These are phyloP conservation scores for Schizaphis graminum DNA, from an alignment of 2,888 invertebrate species.

Conservation along the genomic window DNA sequence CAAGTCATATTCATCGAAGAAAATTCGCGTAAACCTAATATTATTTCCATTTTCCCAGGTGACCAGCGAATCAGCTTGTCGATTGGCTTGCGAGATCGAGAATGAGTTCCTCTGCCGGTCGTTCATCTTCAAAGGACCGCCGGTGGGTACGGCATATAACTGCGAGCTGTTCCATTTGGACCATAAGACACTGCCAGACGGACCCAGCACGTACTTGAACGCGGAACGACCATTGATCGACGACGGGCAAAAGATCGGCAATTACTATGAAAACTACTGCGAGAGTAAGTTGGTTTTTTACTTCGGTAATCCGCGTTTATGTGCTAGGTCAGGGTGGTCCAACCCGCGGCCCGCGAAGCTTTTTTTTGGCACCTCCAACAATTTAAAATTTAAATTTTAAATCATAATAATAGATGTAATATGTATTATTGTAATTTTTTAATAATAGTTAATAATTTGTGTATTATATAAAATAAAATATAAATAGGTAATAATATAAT, in stretches of 20 bases:
- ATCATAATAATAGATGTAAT: no score
- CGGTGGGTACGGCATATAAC: constrained; percentile 84
- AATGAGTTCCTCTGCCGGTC: constrained; percentile 92
- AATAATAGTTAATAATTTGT: no score
- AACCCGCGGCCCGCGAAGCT: no score
- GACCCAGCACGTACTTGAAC: constrained; percentile 90
- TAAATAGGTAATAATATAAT: no score
- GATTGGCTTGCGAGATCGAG: constrained; percentile 91
- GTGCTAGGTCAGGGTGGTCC: no score
- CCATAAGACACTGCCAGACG: constrained; percentile 92
- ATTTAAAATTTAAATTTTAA: no score
- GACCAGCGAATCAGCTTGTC: constrained; percentile 89
- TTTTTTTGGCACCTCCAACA: no score
- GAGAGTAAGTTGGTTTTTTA: constrained; percentile 78
- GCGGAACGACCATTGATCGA: constrained; percentile 91
- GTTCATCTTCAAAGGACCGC: constrained; percentile 80
- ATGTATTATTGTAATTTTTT: no score
- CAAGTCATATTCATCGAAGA: not conserved
- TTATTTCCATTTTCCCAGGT: constrained; percentile 73
- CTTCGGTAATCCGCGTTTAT: not conserved
- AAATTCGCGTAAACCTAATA: not conserved
- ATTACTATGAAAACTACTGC: constrained; percentile 91
- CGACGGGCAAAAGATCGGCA: constrained; percentile 90
- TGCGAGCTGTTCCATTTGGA: constrained; percentile 93
- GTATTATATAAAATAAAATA: no score